Base-by-base conservation (phyloP, 1,140 invertebrate species). In the Musca domestica region DNA sequence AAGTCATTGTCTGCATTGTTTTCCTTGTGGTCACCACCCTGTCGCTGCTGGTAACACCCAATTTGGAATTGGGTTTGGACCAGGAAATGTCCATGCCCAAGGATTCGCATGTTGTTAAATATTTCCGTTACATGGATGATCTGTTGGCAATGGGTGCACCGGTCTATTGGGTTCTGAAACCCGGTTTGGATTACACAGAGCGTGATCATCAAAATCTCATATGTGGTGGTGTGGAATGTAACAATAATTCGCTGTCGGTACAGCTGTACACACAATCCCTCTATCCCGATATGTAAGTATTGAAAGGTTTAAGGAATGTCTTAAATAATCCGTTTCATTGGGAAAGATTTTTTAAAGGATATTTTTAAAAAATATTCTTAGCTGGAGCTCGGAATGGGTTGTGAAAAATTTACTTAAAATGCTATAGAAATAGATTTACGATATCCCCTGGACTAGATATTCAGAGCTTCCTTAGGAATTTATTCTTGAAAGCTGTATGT, bases 151-250 rank as follows among this genome's bases (percentile, higher is more conserved):
- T 95, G 72, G 95, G 95, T 0, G 90, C 95, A 12, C 95, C 95
- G 0, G 91, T 97, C 0, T 98, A 94, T 80, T 98, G 96, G 85
- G 91, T 98, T 0, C 83, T 96, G 1, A 92, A 90, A 74, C 84
- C 88, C 54, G 90, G 89, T 0, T 82, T 94, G 4, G 85, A 96
- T 78, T 96, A 91, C 80, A 87, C 86, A 1, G 76, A 87, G 30
- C 71, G 74, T 3, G 72, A 80, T 3, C 85, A 89, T 69, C 92
- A 95, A 80, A 91, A 95, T 73, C 79, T 85, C 47, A 86, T 97
- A 15, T 96, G 95, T 75, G 91, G 92, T 15, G 86, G 88, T 5
- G 84, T 86, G 56, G 79, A 85, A 27, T 95, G 93, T 83, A 86
- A 88, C 49, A 72, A 83, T 2, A 83, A 92, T 80, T 96, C 94